Base-by-base conservation (phyloP, 2,888 invertebrate genomes). In the Agrotis exclamationis region DNA sequence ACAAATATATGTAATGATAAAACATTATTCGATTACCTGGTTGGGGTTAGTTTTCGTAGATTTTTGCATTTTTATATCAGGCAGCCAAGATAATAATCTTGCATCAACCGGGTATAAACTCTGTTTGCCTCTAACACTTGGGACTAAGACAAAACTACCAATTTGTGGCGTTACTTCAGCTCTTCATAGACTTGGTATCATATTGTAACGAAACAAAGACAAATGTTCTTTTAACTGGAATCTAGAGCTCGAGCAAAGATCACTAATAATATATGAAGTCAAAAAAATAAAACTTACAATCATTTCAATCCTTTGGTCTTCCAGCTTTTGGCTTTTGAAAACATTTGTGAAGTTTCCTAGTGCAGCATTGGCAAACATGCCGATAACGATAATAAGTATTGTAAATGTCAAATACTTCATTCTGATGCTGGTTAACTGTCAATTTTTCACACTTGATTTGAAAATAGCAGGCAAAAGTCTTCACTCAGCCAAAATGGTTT, bases 301-400 rank as follows among this genome's bases (percentile, higher is more conserved):
- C 53, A 84, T 76, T 59, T 76, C 65, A n/a, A 70, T 76, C 24
- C 82, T 79, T 20, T 33, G 70, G 9, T 67, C 58, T 75, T 79
- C 82, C 33, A 64, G 20, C 22, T 48, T 20, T 47, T n/a, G 9
- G 56, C n/a, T n/a, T n/a, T 44, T 51, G 14, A 20, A 14, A 0
- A 50, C 1, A 20, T 59, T 58, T 0, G 53, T 39, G 14, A 70
- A 9, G 28, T 81, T 70, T 24, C 71, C 75, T 9, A 59, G 13
- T 11, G 50, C 63, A 18, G 33, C 44, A 22, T 53, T 45, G 13
- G 33, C 50, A 64, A 28, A 58, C 24, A 74, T 20, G 13, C 47
- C 44, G 7, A 81, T 28, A 45, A 47, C 44, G 7, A 81, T 28
- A 45, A 81, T 28, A 50, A 83, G 13, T 22, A 79, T 24, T 14